Evolutionary conservation across 2,888 invertebrate genomes (phyloP).

Genomic region (Oligia latruncula): DNA sequence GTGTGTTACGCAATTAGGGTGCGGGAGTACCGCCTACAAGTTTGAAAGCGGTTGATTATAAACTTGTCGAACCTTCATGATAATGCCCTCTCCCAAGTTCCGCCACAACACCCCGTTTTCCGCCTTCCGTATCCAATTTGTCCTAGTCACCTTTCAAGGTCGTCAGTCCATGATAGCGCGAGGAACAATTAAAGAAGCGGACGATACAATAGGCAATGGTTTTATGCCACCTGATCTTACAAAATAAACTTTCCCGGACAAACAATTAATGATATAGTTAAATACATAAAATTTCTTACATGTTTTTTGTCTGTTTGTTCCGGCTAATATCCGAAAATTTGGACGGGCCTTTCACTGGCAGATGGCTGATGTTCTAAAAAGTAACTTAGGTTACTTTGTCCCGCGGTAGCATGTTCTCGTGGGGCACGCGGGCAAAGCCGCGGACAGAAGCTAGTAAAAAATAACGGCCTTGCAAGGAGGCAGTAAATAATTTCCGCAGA

Average conservation of each 20-base stretch:
- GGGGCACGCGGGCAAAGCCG: too few species aligned
- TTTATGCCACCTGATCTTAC: not conserved
- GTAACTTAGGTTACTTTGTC: too few species aligned
- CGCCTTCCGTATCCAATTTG: not conserved
- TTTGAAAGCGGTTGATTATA: not conserved
- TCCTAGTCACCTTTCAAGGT: not conserved
- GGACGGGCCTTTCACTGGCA: too few species aligned
- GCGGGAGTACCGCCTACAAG: not conserved
- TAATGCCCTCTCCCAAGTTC: not conserved
- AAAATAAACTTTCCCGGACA: not conserved
- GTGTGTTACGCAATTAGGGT: not conserved
- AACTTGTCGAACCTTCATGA: not conserved
- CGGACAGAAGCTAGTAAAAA: not conserved
- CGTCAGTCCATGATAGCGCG: too few species aligned
- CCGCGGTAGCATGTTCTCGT: too few species aligned
- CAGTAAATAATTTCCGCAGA: slow-evolving; percentile 3
- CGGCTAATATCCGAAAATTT: too few species aligned
- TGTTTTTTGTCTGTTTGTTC: too few species aligned
- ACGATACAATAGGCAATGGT: not conserved
- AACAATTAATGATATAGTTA: not conserved
- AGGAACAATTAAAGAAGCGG: not conserved
- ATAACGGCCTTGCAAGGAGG: not conserved
- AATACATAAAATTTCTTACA: too few species aligned
- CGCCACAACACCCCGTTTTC: not conserved
- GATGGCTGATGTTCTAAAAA: too few species aligned